Percentiles rank a stretch among this genome's conserved stretches.
Conservation (phyloP, 2,113 vertebrate genomes). For the Trinectes maculatus region DNA sequence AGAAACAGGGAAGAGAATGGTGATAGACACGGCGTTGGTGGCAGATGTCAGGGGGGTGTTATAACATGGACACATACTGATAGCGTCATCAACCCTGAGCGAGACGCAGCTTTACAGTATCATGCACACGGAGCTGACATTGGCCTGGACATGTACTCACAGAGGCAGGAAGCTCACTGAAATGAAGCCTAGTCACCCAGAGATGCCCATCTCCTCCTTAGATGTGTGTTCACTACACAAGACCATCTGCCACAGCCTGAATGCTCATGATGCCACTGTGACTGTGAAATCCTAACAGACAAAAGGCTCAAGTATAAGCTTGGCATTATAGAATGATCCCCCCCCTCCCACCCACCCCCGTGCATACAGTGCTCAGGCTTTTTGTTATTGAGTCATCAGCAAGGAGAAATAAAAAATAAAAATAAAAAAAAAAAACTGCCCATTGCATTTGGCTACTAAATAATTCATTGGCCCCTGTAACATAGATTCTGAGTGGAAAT, state of each 20-base stretch:
- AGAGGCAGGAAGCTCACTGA: constrained; percentile 40
- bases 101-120: constrained; percentile 50
- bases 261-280: constrained; percentile 43
- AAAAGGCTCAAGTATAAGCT: constrained; percentile 61
- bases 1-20: constrained; percentile 38
- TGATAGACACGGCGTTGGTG: constrained; percentile 62
- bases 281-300: constrained; percentile 62
- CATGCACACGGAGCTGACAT: constrained; percentile 51
- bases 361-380: constrained; percentile 28
- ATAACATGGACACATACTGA: constrained; percentile 77
- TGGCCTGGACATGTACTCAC: constrained; percentile 22
- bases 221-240: constrained; percentile 55
- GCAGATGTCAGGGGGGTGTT: constrained; percentile 77
- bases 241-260: constrained; percentile 42
- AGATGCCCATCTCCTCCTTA: constrained; percentile 59
- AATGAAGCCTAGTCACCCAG: constrained; percentile 68
- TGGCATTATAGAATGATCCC: constrained; percentile 28
- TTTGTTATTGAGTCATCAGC: constrained; percentile 60
- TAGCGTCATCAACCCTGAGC: constrained; percentile 69
- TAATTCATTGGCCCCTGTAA: constrained; percentile 78
- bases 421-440: constrained; percentile 47
- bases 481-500: constrained; percentile 79
- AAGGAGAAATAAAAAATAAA: constrained; percentile 52
- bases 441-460: constrained; percentile 74
- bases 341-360: constrained; percentile 47